These are phyloP conservation scores for Cinclus cinclus DNA, from an alignment of 2,113 vertebrate genomes.

Conservation along the genomic window DNA sequence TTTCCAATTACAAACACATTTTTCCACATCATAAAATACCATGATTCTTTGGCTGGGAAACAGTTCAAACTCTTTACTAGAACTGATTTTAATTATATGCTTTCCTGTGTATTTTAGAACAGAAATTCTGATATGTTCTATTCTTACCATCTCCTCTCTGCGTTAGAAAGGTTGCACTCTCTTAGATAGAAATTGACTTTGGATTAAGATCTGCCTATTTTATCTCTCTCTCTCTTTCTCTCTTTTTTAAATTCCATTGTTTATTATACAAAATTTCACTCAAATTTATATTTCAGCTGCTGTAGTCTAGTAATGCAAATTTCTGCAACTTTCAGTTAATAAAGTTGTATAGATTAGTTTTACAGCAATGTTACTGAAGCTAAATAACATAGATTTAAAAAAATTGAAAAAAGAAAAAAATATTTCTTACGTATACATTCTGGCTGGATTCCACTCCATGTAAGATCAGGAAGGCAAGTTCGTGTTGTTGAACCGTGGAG, in stretches of 20 bases:
- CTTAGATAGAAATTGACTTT: background rate
- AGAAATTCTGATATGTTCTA: background rate
- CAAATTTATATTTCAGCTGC: background rate
- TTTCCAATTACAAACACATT: background rate
- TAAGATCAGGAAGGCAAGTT: slow-evolving; percentile 92
- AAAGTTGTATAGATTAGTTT: background rate
- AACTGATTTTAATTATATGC: background rate
- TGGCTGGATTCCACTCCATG: slow-evolving; percentile 92
- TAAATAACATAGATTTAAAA: background rate
- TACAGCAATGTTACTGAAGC: background rate
- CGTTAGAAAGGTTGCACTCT: background rate
- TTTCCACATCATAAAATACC: background rate
- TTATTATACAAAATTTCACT: background rate
- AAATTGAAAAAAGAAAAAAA: fast-evolving
- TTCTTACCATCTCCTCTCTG: background rate
- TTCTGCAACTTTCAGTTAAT: background rate
- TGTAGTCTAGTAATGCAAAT: background rate
- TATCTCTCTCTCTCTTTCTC: background rate
- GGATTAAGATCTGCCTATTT: background rate
- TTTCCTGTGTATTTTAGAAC: background rate
- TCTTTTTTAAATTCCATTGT: background rate
- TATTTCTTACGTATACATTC: slow-evolving; percentile 89
- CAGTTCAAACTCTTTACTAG: background rate
- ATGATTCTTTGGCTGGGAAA: background rate
- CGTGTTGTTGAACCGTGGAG: slow-evolving; percentile 94